Evolutionary conservation across 1,140 invertebrate species (phyloP).

Genomic region (Heliconius nattereri): DNA sequence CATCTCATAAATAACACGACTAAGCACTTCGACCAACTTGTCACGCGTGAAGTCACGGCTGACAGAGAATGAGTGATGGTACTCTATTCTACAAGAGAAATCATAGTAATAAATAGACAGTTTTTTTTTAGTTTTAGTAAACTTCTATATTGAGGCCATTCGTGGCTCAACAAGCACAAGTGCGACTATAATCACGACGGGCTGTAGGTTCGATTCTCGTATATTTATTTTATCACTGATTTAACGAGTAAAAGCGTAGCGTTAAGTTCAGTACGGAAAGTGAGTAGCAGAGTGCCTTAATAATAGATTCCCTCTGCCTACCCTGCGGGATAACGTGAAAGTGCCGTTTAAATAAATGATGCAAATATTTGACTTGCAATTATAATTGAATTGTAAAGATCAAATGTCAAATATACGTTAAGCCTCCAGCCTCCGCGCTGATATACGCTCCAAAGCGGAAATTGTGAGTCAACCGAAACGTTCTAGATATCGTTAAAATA

Average conservation of each 20-base stretch:
- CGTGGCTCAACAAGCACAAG: too few relatives aligned
- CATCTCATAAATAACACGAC: neutral
- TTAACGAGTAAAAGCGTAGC: too few relatives aligned
- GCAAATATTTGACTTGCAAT: neutral
- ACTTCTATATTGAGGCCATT: too few relatives aligned
- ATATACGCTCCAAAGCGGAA: neutral
- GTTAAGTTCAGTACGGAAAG: too few relatives aligned
- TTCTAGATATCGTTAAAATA: neutral
- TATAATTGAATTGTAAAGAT: neutral
- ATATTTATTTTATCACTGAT: too few relatives aligned
- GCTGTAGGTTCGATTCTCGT: too few relatives aligned
- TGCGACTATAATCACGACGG: too few relatives aligned
- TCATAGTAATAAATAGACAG: neutral
- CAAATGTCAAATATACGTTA: neutral
- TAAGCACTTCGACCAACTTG: neutral
- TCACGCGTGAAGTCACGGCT: neutral
- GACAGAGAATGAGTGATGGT: neutral
- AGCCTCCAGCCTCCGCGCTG: neutral
- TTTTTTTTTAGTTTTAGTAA: too few relatives aligned
- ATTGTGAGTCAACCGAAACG: neutral
- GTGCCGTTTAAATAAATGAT: neutral
- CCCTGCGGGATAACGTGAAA: neutral
- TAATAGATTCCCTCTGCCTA: too few relatives aligned
- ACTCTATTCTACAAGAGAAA: neutral
- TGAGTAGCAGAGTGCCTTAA: too few relatives aligned